A percentile compares a stretch with the other conserved stretches of the same genome.
phyloP scores from a whole-genome alignment of 2,797 vertebrate species.

The Pseudochirops cupreus region DNA sequence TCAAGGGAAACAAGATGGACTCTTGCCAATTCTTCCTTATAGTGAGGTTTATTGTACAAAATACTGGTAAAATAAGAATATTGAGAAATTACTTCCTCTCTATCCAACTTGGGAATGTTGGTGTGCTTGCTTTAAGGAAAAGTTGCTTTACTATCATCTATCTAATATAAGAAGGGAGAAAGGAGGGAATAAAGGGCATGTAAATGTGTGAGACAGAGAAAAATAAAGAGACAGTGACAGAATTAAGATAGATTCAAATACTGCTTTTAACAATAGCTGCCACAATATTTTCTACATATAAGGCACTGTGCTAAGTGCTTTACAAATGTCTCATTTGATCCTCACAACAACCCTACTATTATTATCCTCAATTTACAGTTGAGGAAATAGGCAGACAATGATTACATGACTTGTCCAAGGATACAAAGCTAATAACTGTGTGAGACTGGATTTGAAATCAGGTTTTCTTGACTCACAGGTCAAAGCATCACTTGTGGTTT shows the following conservation, averaged over 20 bases:
- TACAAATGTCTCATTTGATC: background rate
- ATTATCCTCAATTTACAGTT: background rate
- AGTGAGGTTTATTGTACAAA: background rate
- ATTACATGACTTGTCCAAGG: background rate
- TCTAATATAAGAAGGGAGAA: background rate
- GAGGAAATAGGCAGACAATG: background rate
- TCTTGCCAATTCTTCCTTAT: background rate
- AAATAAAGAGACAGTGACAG: background rate
- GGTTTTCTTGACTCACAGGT: background rate
- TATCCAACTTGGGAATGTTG: background rate
- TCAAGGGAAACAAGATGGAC: background rate
- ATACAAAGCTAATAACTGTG: background rate
- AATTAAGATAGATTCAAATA: background rate
- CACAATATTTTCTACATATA: background rate
- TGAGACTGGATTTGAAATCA: background rate
- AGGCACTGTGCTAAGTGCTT: background rate
- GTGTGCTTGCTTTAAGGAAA: background rate
- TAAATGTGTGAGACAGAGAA: background rate
- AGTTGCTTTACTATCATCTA: background rate
- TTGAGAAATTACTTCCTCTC: background rate
- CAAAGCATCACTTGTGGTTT: no score
- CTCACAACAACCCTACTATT: background rate
- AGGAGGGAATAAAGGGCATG: background rate
- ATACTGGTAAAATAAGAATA: background rate
- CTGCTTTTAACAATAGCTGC: background rate